Evolutionary conservation across 2,113 vertebrate species (phyloP).

Genomic region (Struthidea cinerea): DNA sequence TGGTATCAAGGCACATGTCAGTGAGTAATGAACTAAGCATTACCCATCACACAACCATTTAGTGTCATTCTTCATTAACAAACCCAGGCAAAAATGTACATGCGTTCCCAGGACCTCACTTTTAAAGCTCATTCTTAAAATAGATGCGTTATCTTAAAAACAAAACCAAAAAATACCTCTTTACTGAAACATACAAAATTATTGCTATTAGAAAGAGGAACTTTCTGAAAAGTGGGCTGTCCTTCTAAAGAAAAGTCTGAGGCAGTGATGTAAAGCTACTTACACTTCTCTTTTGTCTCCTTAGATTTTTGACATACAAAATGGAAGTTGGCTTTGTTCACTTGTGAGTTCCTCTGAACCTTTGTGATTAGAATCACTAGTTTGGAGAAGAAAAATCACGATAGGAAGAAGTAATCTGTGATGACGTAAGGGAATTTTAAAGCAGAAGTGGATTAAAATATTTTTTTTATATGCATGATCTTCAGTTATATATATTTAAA

Average conservation of each 20-base stretch:
- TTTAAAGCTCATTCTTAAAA: not conserved
- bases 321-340: not conserved
- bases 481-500: not conserved
- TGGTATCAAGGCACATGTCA: constrained; percentile 40
- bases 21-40: constrained; percentile 52
- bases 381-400: not conserved
- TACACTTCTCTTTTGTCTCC: not conserved
- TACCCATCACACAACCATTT: constrained; percentile 3
- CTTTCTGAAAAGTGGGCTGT: not conserved
- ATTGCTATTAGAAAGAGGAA: not conserved
- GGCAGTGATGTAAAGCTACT: not conserved
- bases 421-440: not conserved
- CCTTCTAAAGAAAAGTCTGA: not conserved
- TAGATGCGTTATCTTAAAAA: not conserved
- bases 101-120: not conserved
- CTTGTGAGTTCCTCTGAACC: not conserved
- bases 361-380: not conserved
- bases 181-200: not conserved
- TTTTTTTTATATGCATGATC: not conserved
- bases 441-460: not conserved
- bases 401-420: not conserved
- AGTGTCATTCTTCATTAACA: constrained; percentile 14
- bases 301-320: not conserved
- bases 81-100: not conserved
- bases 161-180: not conserved